Evolutionary conservation across 2,797 vertebrate species (phyloP).

Genomic region (Pantherophis vulpinus): DNA sequence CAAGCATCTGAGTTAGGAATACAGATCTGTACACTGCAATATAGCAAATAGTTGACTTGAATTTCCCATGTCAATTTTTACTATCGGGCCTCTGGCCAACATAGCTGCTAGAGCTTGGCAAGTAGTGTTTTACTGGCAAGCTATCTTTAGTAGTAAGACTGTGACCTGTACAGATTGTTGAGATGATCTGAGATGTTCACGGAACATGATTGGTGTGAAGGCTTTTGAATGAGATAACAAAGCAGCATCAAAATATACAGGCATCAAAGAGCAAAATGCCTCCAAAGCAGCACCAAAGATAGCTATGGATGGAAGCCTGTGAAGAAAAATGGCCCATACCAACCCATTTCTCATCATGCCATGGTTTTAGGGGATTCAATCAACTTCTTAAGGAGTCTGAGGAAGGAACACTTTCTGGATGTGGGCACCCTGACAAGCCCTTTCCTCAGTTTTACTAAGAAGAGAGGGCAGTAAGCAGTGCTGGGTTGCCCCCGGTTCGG

Average conservation of each 20-base stretch:
- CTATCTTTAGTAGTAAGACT: background rate
- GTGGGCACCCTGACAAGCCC: too few relatives aligned
- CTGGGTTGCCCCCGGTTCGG: too few relatives aligned
- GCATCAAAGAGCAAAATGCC: background rate
- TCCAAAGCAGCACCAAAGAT: background rate
- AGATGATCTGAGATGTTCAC: background rate
- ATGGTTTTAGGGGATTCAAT: background rate
- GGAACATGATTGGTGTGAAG: background rate
- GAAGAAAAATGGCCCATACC: background rate
- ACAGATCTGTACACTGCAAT: background rate
- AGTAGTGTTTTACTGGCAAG: background rate
- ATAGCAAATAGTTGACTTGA: constrained; percentile 11
- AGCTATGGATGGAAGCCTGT: background rate
- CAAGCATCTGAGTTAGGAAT: background rate
- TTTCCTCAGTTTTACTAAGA: background rate
- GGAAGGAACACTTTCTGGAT: background rate
- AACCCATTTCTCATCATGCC: background rate
- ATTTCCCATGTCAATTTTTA: constrained; percentile 1
- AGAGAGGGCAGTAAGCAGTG: too few relatives aligned
- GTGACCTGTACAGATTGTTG: background rate
- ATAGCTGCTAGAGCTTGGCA: background rate
- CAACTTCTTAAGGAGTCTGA: background rate
- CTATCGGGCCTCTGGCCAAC: background rate
- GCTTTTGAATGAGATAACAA: background rate
- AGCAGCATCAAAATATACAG: background rate